phyloP scores from a whole-genome alignment of 2,113 vertebrate species.

The Zosterops hypoxanthus region DNA sequence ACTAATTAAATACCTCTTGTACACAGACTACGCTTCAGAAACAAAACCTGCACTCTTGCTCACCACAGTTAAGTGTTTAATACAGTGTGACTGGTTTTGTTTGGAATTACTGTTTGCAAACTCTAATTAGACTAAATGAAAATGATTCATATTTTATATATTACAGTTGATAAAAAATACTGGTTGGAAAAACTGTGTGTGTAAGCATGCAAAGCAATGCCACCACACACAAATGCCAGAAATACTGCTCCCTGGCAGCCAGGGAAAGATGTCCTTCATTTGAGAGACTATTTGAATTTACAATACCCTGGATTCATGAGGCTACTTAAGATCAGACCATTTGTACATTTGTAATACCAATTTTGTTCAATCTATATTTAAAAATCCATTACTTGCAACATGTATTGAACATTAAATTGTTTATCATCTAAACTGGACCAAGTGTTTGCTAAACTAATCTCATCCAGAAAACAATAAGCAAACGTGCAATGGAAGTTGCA shows the following conservation, averaged over 20 bases:
- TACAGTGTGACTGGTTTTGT: neutral
- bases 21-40: neutral
- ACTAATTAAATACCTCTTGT: conserved; percentile 10
- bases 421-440: neutral
- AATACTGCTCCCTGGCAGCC: neutral
- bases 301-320: neutral
- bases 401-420: neutral
- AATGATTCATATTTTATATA: neutral
- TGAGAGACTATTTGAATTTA: neutral
- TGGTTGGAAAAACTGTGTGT: neutral
- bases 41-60: neutral
- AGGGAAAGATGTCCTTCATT: neutral
- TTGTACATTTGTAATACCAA: neutral
- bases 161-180: conserved; percentile 9
- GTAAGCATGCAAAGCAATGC: neutral
- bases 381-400: neutral
- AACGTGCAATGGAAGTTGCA: neutral
- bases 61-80: neutral
- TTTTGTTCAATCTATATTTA: neutral
- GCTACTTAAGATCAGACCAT: neutral
- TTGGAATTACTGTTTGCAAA: neutral
- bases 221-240: neutral
- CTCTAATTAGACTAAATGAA: neutral
- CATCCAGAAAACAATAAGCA: neutral
- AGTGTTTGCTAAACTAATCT: neutral